Evolutionary conservation across 23 tunicate species (phyloP), one percentile per base, ranked within the genome.

Genomic region (Oikopleura dioica): DNA sequence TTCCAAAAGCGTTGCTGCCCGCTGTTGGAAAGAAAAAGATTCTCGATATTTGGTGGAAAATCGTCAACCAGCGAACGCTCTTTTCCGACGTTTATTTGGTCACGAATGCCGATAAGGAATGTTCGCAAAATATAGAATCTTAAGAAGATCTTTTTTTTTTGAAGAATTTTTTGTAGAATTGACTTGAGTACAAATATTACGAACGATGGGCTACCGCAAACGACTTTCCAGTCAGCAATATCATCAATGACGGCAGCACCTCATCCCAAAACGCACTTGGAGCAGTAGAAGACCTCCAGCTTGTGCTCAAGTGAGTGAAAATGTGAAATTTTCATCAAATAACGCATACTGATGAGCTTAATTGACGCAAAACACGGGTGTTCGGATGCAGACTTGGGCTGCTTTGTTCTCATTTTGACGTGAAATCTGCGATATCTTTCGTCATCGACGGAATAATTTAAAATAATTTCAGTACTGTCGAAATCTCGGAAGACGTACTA

Each of bases 171-270:
- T 50, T 50, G 23, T 16, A 50, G 59, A 50, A 16, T 50, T 50
- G 59, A 50, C 21, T 50, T 50, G 23, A 50, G 23, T 50, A 50
- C 21, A 16, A 50, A 68, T 85, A 88, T 59, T 88, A 75, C 79
- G 96, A 88, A 36, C 59, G 96, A 38, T 88, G 96, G 96, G 96
- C 96, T 1, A 88, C 96, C n/a, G 96, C 96, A 0, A 88, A 88
- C 79, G 89, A 88, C 59, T 88, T 88, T 84, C 96, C 96, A n/a
- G 96, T 88, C 0, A 83, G 77, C 76, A 88, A 88, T 79, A 88
- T 88, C 4, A 81, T 88, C 0, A 88, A 88, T 77, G 96, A 88
- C 80, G 96, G 96, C 24, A 76, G 88, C 16, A 88, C 96, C 35
- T 83, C 96, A 0, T 24, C 35, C 59, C 83, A 77, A 37, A 88